Base-by-base conservation (phyloP, 1,140 invertebrate species). In the Ooceraea biroi region DNA sequence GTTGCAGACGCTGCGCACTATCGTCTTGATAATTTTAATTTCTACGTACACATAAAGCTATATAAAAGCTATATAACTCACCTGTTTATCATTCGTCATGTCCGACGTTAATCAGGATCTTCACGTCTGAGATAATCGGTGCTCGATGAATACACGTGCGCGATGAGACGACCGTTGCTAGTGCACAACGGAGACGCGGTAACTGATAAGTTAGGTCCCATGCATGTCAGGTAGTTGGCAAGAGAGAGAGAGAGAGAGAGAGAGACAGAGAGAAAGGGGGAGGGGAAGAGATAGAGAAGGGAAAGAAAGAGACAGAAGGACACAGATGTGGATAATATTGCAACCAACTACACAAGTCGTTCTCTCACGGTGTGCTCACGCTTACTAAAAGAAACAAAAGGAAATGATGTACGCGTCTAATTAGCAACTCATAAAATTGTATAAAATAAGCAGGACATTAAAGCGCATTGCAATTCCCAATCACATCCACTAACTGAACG, bases 21-120 rank as follows among this genome's bases (percentile, higher is more conserved):
- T 3, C n/a, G 8, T 50, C 19, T 65, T 19, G 11, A 19, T 36
- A 36, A 36, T 7, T 41, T 36, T 22, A 52, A 19, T 22, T 22
- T 71, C 22, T 5, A 36, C 25, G 30, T 44, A 63, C 17, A 61
- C 36, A n/a, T n/a, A 52, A 46, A 25, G 44, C 48, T 58, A 82
- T 17, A 19, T 36, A 73, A 44, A 80, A 84, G 66, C 36, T 71
- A 88, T n/a, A n/a, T n/a, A n/a, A n/a, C 92, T 94, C 86, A 94
- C 93, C 92, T 94, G 93, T 90, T 91, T 93, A 87, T 94, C 91
- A 88, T 94, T 94, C 74, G 93, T 94, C 94, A 94, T 94, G 89
- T 91, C 88, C 91, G 88, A 88, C 66, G 82, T 50, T 76, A 84
- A 86, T 82, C 71, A 36, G 72, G 25, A 66, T 80, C 66, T 36